Evolutionary conservation across 2,113 vertebrate species (phyloP).

Genomic region (Scatophagus argus): DNA sequence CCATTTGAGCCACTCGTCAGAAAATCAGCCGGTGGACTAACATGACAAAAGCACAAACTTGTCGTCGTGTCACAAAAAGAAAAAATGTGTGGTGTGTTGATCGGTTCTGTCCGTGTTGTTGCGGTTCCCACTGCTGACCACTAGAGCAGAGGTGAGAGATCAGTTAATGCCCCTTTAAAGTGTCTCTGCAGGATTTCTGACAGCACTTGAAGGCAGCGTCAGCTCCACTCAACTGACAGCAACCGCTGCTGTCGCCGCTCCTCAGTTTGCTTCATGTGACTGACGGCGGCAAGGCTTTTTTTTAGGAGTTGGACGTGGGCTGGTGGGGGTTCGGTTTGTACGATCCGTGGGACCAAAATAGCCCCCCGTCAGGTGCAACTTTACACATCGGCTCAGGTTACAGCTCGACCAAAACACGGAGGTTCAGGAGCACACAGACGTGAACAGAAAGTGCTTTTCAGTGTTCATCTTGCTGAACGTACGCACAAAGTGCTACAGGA

Average conservation of each 20-base stretch:
- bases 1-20: too few relatives aligned
- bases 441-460: slow-evolving; percentile 80
- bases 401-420: slow-evolving; percentile 77
- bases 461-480: slow-evolving; percentile 37
- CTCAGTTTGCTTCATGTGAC: slow-evolving; percentile 84
- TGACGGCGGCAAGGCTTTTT: slow-evolving; percentile 62
- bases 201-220: slow-evolving; percentile 13
- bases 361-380: slow-evolving; percentile 83
- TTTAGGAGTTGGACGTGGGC: slow-evolving; percentile 5
- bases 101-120: neutral
- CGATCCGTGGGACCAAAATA: slow-evolving; percentile 85
- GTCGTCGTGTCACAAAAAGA: too few relatives aligned
- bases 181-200: neutral
- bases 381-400: slow-evolving; percentile 78
- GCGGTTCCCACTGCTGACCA: neutral
- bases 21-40: too few relatives aligned
- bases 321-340: slow-evolving; percentile 68
- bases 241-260: slow-evolving; percentile 65
- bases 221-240: slow-evolving; percentile 65
- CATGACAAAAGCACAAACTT: too few relatives aligned
- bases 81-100: too few relatives aligned
- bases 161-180: neutral
- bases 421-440: slow-evolving; percentile 54
- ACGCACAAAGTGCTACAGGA: slow-evolving; percentile 64
- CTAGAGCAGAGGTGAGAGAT: neutral